Evolutionary conservation across 1,140 invertebrate species (phyloP), one percentile per base, ranked within the genome.

Genomic region (Caenorhabditis brenneri): DNA sequence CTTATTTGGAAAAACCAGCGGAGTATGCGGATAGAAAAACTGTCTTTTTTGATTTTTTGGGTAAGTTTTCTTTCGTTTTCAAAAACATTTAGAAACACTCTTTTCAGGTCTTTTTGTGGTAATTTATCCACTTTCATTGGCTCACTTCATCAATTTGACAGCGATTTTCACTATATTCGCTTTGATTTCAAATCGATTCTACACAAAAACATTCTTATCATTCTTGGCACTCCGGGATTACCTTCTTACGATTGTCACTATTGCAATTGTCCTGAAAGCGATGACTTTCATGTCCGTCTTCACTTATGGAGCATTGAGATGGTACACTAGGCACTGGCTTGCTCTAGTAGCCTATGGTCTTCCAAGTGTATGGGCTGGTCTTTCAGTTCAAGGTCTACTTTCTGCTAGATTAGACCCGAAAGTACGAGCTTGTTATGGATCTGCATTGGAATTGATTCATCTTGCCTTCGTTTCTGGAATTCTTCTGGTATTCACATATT

Each of bases 31-130:
- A 81, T 51, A 65, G 58, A 24, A 82, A 84, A 48, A 85, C 46
- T 46, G 80, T 87, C 3, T 89, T 24, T 91, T 91, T 86, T 88
- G 91, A 92, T 85, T 60, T 92, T 22, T 31, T 92, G n/a, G 55
- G 55, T 53, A 6, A 19, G 55, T 48, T 49, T 80, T 60, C 10
- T 0, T 2, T 6, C 58, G 22, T 51, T 86, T 51, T 79, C 19
- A 65, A 42, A 42, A 22, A 81, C 55, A 53, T n/a, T 6, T n/a
- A 46, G n/a, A 19, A 6, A 19, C 48, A 1, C 10, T 80, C 6
- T 33, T 53, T 81, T 55, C 27, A 81, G 91, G 91, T n/a, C 84
- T 88, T 16, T 89, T 91, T 24, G 89, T 91, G 85, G 85, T 92
- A n/a, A 78, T 86, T 48, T 86, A 86, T 36, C 60, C 83, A 53